Percentiles rank a stretch among this genome's conserved stretches.
Evolutionary conservation across 2,113 vertebrate species (phyloP).

Genomic region (Progne subis): DNA sequence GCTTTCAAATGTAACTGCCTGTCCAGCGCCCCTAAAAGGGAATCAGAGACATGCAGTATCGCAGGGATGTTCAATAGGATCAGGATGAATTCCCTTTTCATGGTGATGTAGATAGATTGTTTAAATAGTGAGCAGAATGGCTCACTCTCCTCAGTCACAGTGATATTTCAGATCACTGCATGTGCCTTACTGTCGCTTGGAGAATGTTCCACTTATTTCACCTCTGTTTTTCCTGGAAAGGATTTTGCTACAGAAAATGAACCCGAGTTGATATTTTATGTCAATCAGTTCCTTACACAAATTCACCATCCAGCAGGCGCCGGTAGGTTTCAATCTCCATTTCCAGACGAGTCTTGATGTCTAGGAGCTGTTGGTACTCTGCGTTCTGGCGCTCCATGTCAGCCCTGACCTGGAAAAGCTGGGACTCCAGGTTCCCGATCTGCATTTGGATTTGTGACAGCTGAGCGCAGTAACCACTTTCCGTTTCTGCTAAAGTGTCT

Average conservation of each 20-base stretch:
- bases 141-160: not conserved
- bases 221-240: not conserved
- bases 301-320: constrained; percentile 76
- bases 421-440: constrained; percentile 73
- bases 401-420: constrained; percentile 74
- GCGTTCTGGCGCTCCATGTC: constrained; percentile 76
- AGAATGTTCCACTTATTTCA: not conserved
- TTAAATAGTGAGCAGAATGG: not conserved
- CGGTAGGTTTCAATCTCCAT: constrained; percentile 83
- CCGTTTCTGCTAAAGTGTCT: constrained; percentile 75
- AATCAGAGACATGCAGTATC: not conserved
- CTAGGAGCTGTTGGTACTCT: constrained; percentile 76
- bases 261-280: not conserved
- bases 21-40: constrained; percentile 28
- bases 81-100: not conserved
- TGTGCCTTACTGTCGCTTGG: not conserved
- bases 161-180: not conserved
- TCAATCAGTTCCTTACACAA: constrained; percentile 49
- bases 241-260: not conserved
- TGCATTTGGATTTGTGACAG: constrained; percentile 76
- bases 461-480: constrained; percentile 73
- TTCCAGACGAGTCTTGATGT: constrained; percentile 78
- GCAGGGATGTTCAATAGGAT: not conserved
- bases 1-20: constrained; percentile 51
- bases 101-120: not conserved